These are phyloP conservation scores for Rhinoptilus africanus DNA, from an alignment of 2,113 vertebrate genomes.

Conservation along the genomic window DNA sequence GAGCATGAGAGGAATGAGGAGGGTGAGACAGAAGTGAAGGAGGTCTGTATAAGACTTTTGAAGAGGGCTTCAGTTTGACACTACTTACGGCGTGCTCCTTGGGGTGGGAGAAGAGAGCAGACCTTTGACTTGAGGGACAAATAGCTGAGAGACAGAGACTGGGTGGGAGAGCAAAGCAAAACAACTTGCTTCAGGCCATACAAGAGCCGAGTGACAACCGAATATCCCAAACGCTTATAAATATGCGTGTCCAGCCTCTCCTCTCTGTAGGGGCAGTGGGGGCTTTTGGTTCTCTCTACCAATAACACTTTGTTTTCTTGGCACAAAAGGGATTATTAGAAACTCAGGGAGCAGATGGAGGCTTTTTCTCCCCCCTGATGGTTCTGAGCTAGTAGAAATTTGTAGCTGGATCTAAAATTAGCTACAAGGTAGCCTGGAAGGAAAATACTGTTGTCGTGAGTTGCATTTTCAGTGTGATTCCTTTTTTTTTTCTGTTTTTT, in stretches of 20 bases:
- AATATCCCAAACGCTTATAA: not conserved
- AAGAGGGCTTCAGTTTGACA: not conserved
- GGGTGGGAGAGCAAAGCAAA: not conserved
- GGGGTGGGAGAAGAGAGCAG: not conserved
- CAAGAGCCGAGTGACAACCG: not conserved
- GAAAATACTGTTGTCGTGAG: not conserved
- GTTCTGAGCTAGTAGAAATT: not conserved
- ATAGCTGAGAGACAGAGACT: not conserved
- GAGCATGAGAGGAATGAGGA: not conserved
- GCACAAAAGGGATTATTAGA: not conserved
- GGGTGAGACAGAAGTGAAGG: not conserved
- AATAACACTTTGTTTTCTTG: not conserved
- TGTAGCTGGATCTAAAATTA: slow-evolving; percentile 18
- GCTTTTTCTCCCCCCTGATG: not conserved
- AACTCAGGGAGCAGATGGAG: not conserved
- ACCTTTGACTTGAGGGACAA: not conserved
- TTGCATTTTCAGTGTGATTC: not conserved
- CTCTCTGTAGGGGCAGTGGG: not conserved
- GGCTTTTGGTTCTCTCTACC: not conserved
- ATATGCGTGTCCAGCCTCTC: not conserved
- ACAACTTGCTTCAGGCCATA: not conserved
- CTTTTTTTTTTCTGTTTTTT: no score
- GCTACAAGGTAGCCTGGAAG: not conserved
- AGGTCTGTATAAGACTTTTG: not conserved
- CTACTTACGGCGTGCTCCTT: not conserved